A percentile compares a stretch with the other conserved stretches of the same genome.
These are phyloP conservation scores for Candidula unifasciata DNA, from an alignment of 2,888 invertebrate species.

Conservation along the genomic window DNA sequence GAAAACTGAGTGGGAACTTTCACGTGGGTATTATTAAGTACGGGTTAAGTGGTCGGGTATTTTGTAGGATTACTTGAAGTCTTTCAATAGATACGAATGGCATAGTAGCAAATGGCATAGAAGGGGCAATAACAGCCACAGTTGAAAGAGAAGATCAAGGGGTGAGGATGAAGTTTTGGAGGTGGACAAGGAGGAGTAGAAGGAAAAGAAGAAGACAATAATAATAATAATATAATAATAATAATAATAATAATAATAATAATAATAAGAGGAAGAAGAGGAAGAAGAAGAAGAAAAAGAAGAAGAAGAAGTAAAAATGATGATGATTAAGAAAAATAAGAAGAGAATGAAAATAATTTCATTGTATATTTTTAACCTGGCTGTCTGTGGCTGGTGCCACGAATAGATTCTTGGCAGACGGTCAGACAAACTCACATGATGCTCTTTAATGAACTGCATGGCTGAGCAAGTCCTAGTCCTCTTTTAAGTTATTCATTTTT, in stretches of 20 bases:
- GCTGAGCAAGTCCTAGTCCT: too few species aligned
- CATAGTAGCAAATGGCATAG: background rate
- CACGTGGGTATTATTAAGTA: too few species aligned
- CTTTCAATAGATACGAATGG: background rate
- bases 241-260: background rate
- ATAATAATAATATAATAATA: background rate
- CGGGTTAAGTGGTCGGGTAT: too few species aligned
- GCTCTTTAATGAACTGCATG: too few species aligned
- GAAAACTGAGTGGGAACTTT: too few species aligned
- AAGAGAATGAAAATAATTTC: too few species aligned
- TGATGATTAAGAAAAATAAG: background rate
- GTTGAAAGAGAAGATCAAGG: background rate
- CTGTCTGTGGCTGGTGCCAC: too few species aligned
- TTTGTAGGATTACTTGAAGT: background rate
- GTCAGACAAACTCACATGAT: too few species aligned
- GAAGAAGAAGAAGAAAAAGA: background rate
- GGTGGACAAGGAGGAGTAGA: background rate
- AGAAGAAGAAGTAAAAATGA: background rate
- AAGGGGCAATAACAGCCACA: background rate
- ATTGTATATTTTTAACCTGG: too few species aligned
- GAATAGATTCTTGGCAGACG: too few species aligned
- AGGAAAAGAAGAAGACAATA: background rate
- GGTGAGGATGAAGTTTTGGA: background rate
- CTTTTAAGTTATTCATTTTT: too few species aligned
- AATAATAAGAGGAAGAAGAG: background rate